Evolutionary conservation across 2,113 vertebrate genomes (phyloP).

Genomic region (Axis porcinus): DNA sequence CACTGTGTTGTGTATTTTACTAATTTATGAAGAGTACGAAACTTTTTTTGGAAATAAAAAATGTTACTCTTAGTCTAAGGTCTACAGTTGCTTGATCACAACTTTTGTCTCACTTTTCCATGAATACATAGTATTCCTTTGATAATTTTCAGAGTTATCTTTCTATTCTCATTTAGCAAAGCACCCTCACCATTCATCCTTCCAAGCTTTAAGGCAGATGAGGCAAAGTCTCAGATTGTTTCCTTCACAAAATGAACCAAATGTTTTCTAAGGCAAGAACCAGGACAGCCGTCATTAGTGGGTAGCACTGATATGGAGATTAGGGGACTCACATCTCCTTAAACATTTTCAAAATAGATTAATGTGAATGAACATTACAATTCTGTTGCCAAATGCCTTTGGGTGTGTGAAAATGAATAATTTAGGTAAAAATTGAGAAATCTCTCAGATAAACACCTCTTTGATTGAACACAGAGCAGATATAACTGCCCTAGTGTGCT

Average conservation of each 20-base stretch:
- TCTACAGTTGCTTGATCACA: neutral
- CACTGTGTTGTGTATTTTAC: neutral
- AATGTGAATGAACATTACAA: constrained; percentile 37
- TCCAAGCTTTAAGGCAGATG: neutral
- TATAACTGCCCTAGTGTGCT: neutral
- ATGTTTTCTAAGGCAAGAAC: constrained; percentile 22
- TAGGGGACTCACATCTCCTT: neutral
- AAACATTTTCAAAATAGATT: constrained; percentile 55
- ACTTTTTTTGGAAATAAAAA: constrained; percentile 2
- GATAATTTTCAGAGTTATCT: neutral
- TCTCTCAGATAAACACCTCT: neutral
- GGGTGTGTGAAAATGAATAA: constrained; percentile 43
- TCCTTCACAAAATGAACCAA: constrained; percentile 34
- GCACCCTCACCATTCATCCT: neutral
- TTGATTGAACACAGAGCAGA: neutral
- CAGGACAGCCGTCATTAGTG: constrained; percentile 41
- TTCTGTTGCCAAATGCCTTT: constrained; percentile 48
- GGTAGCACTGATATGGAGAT: constrained; percentile 15
- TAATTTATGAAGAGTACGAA: neutral
- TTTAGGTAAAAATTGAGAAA: constrained; percentile 30
- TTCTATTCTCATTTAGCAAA: constrained; percentile 8
- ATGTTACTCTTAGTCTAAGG: neutral
- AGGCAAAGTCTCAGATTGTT: neutral
- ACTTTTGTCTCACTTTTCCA: neutral
- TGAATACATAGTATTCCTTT: neutral